Evolutionary conservation across 1,140 invertebrate genomes (phyloP).

Genomic region (Lucilia sericata): DNA sequence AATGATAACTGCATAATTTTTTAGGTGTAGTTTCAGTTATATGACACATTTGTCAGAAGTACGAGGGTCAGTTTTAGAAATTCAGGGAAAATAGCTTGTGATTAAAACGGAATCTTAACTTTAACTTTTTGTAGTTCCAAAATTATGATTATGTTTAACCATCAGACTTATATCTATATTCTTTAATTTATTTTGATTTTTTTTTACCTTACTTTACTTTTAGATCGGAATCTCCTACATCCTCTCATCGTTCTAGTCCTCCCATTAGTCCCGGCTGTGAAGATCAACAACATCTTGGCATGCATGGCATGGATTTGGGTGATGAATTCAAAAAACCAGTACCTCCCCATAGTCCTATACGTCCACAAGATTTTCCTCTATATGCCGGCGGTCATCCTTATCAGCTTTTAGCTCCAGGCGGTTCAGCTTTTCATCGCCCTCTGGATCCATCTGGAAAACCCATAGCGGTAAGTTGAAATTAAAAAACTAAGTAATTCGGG

Average conservation of each 20-base stretch:
- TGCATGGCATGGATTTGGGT: constrained; percentile 59
- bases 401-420: constrained; percentile 62
- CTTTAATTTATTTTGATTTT: background rate
- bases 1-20: constrained; percentile 9
- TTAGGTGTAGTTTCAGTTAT: background rate
- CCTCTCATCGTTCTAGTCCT: constrained; percentile 67
- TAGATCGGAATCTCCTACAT: constrained; percentile 66
- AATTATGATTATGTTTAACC: too few relatives aligned
- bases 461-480: constrained; percentile 57
- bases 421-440: constrained; percentile 64
- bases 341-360: constrained; percentile 63
- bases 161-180: background rate
- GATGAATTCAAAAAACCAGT: constrained; percentile 67
- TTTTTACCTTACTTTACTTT: constrained; percentile 23
- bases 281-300: constrained; percentile 63
- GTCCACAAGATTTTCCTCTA: constrained; percentile 65
- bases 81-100: too few relatives aligned
- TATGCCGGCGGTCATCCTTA: constrained; percentile 67
- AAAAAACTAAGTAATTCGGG: too few relatives aligned
- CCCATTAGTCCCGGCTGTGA: constrained; percentile 67
- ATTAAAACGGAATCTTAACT: too few relatives aligned
- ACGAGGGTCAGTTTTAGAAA: background rate
- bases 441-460: constrained; percentile 66
- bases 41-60: background rate
- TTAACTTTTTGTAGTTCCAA: too few relatives aligned